Conservation (phyloP, 2,888 invertebrate species). For the Dusona sp. region DNA sequence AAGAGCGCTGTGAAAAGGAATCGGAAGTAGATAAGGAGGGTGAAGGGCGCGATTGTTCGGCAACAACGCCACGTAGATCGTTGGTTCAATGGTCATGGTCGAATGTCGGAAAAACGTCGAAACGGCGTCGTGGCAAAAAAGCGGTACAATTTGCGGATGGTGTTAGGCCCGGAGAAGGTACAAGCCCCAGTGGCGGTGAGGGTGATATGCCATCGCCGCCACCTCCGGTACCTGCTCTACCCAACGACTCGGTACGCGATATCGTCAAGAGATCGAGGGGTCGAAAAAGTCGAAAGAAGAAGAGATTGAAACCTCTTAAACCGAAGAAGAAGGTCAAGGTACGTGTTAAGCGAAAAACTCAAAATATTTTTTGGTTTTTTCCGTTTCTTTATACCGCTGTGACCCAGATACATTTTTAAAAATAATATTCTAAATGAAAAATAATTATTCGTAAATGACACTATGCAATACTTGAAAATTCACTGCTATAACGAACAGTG, state of each 20-base stretch:
- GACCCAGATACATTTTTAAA: too few relatives aligned
- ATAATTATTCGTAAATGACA: too few relatives aligned
- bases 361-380: neutral
- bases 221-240: constrained; percentile 82
- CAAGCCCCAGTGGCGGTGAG: constrained; percentile 87
- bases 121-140: constrained; percentile 77
- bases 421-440: too few relatives aligned
- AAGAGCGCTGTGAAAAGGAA: constrained; percentile 72
- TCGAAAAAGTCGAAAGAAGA: constrained; percentile 85
- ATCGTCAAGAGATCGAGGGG: constrained; percentile 76
- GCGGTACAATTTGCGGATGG: constrained; percentile 88
- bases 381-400: too few relatives aligned
- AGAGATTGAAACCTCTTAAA: constrained; percentile 85
- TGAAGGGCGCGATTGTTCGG: constrained; percentile 41
- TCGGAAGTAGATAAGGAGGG: constrained; percentile 58
- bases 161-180: constrained; percentile 87
- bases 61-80: constrained; percentile 26
- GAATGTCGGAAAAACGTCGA: constrained; percentile 48
- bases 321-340: constrained; percentile 86
- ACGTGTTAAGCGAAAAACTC: constrained; percentile 41
- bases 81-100: constrained; percentile 65
- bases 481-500: too few relatives aligned
- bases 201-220: constrained; percentile 88
- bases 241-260: constrained; percentile 75
- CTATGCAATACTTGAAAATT: too few relatives aligned